Base-by-base conservation (phyloP, 1,140 invertebrate genomes). In the Araneus ventricosus region DNA sequence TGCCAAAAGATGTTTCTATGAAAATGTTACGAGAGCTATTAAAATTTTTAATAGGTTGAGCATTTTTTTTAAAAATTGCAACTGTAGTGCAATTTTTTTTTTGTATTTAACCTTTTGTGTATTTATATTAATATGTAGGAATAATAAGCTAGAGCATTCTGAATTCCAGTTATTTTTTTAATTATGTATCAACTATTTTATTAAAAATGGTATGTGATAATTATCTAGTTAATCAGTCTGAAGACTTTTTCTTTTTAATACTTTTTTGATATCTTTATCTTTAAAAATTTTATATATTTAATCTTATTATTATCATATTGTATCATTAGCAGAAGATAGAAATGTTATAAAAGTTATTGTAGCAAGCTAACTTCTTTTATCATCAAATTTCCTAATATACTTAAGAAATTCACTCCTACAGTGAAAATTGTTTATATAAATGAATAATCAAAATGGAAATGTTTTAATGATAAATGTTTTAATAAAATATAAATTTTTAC, bases 1-100 rank as follows among this genome's bases (percentile, higher is more conserved):
- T 84, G 82, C 82, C 82, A 84, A 84, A 82, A 41, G 37, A 84
- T n/a, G 52, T 84, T 84, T 84, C 39, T 52, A 84, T 52, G n/a
- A 37, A 20, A 75, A 34, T 84, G 27, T 52, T 84, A 52, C 52
- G 30, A 84, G 45, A 84, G 41, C 45, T 41, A 17, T 20, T 84
- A 14, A 52, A 84, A 24, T 84, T 84, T 84, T 84, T 27, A 52
- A 27, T 52, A 41, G 82, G 82, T 84, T 84, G 82, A 52, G 27
- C 39, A 84, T 84, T 52, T 52, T 24, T 84, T 84, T 84, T 45
- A 8, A 57, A 84, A n/a, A 52, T 52, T 84, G 41, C 41, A 10
- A 52, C 52, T 84, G 39, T 30, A 84, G 82, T 57, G 41, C 20
- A 57, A 6, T 45, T 84, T 84, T 52, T 84, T 14, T n/a, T 10